Evolutionary conservation across 2,797 vertebrate genomes (phyloP).

Genomic region (Onychomys leucogaster): DNA sequence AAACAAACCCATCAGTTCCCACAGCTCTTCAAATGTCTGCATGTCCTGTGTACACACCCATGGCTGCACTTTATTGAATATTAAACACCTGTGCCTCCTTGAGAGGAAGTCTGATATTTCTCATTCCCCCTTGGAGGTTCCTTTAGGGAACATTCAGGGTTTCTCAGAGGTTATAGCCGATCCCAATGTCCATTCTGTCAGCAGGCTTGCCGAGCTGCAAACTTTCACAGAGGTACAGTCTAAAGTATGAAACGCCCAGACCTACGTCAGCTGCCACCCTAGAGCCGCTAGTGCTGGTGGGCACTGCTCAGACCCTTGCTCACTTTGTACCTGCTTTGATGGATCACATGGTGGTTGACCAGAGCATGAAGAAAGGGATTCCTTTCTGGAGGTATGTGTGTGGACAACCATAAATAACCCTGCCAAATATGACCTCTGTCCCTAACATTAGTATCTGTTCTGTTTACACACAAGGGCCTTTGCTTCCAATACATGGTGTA

Average conservation of each 20-base stretch:
- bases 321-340: background rate
- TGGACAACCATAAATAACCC: background rate
- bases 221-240: background rate
- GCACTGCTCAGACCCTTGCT: background rate
- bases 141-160: background rate
- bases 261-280: background rate
- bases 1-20: background rate
- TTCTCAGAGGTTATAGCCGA: background rate
- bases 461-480: no score
- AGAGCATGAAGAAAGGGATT: rapidly evolving
- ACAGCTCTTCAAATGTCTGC: background rate
- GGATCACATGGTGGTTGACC: background rate
- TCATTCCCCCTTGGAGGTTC: background rate
- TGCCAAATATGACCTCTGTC: background rate
- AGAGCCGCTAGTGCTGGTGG: background rate
- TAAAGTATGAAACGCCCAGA: background rate
- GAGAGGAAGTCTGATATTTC: background rate
- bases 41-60: background rate
- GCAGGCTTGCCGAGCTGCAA: background rate
- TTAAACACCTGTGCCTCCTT: background rate
- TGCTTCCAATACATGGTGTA: background rate
- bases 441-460: background rate
- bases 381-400: background rate
- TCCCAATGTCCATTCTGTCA: background rate
- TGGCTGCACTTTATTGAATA: background rate